Percentiles rank a stretch among this genome's conserved stretches.
Conservation (phyloP, 2,888 invertebrate species). For the Pollenia angustigena region DNA sequence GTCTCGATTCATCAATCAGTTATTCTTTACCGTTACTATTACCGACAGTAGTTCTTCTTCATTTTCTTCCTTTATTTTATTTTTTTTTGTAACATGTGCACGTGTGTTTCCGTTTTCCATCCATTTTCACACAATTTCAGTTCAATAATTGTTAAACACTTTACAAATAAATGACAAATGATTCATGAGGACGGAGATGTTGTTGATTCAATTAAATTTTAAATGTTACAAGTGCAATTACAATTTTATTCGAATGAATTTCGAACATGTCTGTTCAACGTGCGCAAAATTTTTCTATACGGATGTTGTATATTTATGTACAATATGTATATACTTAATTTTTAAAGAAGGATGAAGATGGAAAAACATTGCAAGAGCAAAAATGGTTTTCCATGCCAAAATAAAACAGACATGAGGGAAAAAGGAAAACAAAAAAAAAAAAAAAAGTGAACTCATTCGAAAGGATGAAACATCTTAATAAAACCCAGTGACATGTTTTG, state of each 20-base stretch:
- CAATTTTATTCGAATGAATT: constrained; percentile 40
- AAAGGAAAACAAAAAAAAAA: background rate
- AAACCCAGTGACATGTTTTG: background rate
- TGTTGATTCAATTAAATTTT: constrained; percentile 66
- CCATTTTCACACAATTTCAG: constrained; percentile 54
- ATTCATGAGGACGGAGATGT: constrained; percentile 36
- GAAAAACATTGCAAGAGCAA: background rate
- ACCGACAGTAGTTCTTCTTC: background rate
- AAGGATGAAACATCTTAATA: background rate
- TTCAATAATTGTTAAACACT: constrained; percentile 61
- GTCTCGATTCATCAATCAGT: too few species aligned
- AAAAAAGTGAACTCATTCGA: constrained; percentile 17
- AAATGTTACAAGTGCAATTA: constrained; percentile 62
- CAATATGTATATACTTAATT: too few species aligned
- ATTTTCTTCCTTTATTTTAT: too few species aligned
- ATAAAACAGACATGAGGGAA: constrained; percentile 5
- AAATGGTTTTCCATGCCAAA: constrained; percentile 30
- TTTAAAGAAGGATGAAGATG: background rate
- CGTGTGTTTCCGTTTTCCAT: background rate
- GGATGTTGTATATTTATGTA: background rate
- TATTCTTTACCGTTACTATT: background rate
- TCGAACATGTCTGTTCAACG: constrained; percentile 32
- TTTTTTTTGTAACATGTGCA: background rate
- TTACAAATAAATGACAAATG: constrained; percentile 44
- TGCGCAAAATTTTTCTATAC: background rate